These are phyloP conservation scores for Myxocyprinus asiaticus DNA, from an alignment of 2,113 vertebrate species.

Conservation along the genomic window DNA sequence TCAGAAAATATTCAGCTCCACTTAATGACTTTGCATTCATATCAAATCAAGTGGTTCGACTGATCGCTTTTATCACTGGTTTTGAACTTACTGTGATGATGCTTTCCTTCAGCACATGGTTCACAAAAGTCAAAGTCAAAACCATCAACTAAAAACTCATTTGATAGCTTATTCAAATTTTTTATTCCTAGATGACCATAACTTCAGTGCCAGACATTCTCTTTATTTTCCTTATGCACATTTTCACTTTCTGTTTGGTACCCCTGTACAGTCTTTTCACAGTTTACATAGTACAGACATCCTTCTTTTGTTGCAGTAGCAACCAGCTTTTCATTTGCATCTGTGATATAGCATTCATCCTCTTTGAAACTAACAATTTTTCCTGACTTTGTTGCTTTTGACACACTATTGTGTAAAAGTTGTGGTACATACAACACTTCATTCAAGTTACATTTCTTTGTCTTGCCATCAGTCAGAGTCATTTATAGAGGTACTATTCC, in stretches of 20 bases:
- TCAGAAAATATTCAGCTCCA: not conserved
- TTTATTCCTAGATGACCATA: no score
- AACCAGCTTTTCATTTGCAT: not conserved
- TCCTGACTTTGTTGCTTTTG: not conserved
- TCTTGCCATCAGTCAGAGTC: no score
- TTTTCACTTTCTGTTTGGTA: not conserved
- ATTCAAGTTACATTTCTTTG: no score
- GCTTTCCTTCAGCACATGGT: no score
- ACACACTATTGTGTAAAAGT: not conserved
- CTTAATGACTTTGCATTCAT: not conserved
- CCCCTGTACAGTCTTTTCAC: not conserved
- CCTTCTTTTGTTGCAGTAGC: conserved; percentile 1
- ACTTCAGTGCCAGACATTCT: no score
- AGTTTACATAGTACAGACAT: not conserved
- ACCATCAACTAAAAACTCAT: not conserved
- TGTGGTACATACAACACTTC: no score
- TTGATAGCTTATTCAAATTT: not conserved
- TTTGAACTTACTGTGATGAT: not conserved
- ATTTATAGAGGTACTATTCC: no score
- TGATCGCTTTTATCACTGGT: not conserved
- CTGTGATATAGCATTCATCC: not conserved
- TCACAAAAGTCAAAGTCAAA: not conserved
- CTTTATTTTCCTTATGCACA: not conserved
- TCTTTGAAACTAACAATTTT: not conserved
- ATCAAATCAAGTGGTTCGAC: not conserved